These are phyloP conservation scores for Ifrita kowaldi DNA, from an alignment of 2,113 vertebrate genomes.

Conservation along the genomic window DNA sequence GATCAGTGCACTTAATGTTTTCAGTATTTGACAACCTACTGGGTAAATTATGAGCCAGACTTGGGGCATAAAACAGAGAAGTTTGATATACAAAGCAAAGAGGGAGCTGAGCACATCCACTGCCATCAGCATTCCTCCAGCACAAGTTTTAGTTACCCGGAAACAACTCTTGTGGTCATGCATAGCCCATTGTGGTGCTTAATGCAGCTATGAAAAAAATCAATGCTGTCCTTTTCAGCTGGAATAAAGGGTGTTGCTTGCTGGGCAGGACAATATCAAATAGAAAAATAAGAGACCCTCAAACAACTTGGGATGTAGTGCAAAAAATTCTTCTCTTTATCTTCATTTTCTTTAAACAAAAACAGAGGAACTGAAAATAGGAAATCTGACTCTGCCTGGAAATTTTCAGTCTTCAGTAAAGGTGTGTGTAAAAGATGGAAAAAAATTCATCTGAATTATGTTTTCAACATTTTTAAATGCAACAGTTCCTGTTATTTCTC, in stretches of 20 bases:
- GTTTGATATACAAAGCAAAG: not conserved
- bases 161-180: not conserved
- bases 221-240: not conserved
- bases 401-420: not conserved
- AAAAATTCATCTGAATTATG: not conserved
- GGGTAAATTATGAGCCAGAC: not conserved
- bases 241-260: not conserved
- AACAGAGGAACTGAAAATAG: not conserved
- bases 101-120: not conserved
- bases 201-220: not conserved
- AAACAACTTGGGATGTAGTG: not conserved
- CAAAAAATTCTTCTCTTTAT: not conserved
- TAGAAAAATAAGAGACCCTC: not conserved
- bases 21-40: not conserved
- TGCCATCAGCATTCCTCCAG: not conserved
- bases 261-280: not conserved
- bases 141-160: not conserved
- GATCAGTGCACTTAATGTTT: not conserved
- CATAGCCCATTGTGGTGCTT: not conserved
- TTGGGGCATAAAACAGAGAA: not conserved
- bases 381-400: not conserved
- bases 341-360: not conserved
- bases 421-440: fast-evolving
- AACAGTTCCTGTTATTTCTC: not conserved
- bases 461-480: not conserved